Evolutionary conservation across 2,797 vertebrate species (phyloP), one percentile per base, ranked within the genome.

Genomic region (Ctenosaura bakeri): DNA sequence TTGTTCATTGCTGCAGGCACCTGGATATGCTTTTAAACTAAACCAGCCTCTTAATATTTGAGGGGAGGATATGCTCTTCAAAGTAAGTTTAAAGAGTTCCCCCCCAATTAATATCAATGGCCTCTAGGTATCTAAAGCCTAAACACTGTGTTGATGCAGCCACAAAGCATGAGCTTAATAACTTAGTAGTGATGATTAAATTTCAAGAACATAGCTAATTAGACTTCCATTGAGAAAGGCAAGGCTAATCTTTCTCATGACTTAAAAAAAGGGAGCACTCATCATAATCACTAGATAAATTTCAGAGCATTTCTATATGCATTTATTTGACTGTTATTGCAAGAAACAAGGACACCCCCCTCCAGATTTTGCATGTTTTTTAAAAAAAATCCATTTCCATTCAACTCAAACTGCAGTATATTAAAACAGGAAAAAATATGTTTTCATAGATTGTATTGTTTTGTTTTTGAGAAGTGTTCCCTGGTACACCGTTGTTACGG

Each of bases 121-220:
- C 96, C 96, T 97, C 94, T 95, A 81, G 96, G 95, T 95, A 85
- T 94, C 94, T 95, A 94, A 35, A 95, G 95, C 94, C 94, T 93
- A 93, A 94, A 90, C n/a, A 38, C 89, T 93, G 90, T 90, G 96
- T 96, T 96, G 96, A 96, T 96, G 95, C 91, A 86, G 81, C 92
- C 91, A 94, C 94, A 94, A 92, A 92, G 89, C 93, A 92, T 90
- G 89, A 96, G 94, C 96, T 96, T 95, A 97, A 95, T 94, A 92
- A 94, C 94, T 95, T 92, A 92, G 96, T 97, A 96, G 79, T 89
- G 85, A 83, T 93, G 91, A 95, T 96, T 95, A 92, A 92, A 95
- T 96, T 95, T 93, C 86, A 89, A 88, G 62, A 85, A 92, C 93
- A 92, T 90, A 90, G 89, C 92, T 92, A 89, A 94, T 94, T 84